Percentiles rank a stretch among this genome's conserved stretches.
Evolutionary conservation across 2,113 vertebrate genomes (phyloP).

Genomic region (Neolamprologus sp.): DNA sequence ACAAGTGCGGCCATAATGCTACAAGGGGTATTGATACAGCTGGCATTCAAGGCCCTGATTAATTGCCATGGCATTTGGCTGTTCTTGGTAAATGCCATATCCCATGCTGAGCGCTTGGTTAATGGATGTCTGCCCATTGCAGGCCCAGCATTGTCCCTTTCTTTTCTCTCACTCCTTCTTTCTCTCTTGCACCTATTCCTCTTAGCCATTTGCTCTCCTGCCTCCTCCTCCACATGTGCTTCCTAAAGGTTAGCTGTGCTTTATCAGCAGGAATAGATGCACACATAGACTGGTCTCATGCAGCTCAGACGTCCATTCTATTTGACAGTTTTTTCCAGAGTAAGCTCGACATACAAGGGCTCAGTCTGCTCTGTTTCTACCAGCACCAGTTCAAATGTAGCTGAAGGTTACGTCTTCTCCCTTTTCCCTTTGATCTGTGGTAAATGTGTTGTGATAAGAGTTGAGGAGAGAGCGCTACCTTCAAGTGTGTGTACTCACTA

Average conservation of each 20-base stretch:
- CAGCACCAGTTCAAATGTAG: slow-evolving; percentile 10
- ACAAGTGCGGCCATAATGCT: not conserved
- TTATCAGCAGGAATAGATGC: slow-evolving; percentile 27
- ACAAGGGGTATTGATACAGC: slow-evolving; percentile 47
- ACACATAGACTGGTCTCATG: not conserved
- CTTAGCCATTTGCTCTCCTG: not conserved
- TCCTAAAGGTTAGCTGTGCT: slow-evolving; percentile 35
- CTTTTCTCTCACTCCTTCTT: not conserved
- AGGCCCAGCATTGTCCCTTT: not conserved
- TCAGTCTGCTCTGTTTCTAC: not conserved
- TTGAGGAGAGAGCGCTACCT: slow-evolving; percentile 11
- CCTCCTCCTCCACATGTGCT: not conserved
- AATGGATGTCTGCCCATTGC: slow-evolving; percentile 47
- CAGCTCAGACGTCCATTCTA: not conserved
- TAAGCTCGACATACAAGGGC: not conserved
- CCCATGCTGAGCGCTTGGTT: slow-evolving; percentile 49
- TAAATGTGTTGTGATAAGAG: slow-evolving; percentile 25
- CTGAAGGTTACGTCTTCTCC: not conserved
- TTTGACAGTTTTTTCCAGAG: not conserved
- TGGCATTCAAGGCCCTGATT: slow-evolving; percentile 59
- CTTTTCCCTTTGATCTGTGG: slow-evolving; percentile 15
- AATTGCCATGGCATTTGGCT: slow-evolving; percentile 69
- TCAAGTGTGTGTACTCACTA: not conserved
- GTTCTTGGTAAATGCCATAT: slow-evolving; percentile 59
- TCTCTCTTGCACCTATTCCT: not conserved